A percentile compares a stretch with the other conserved stretches of the same genome.
Conservation (phyloP, 1,140 invertebrate genomes). For the Thaumatotibia leucotreta region DNA sequence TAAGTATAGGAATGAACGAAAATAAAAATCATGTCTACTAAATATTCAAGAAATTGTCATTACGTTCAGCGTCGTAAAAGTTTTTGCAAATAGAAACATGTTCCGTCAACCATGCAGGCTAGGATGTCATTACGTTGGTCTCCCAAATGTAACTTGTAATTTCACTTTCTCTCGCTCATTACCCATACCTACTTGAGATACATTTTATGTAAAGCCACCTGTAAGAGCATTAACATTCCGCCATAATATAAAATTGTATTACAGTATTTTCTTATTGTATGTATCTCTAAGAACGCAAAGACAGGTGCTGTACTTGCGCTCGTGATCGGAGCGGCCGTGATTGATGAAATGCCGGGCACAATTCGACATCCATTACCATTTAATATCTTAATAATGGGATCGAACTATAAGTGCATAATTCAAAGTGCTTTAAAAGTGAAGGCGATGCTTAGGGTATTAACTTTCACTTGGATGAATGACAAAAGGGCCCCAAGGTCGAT, state of each 20-base stretch:
- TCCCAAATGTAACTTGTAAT: slow-evolving; percentile 24
- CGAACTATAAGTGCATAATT: slow-evolving; percentile 24
- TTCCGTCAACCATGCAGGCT: slow-evolving; percentile 4
- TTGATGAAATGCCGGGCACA: slow-evolving; percentile 11
- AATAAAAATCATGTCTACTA: not conserved
- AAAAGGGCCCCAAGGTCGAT: slow-evolving; percentile 45
- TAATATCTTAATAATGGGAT: slow-evolving; percentile 21
- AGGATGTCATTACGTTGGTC: slow-evolving; percentile 19
- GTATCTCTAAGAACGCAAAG: not conserved
- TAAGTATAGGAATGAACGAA: no score
- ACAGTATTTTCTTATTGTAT: not conserved
- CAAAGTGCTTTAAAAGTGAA: slow-evolving; percentile 29
- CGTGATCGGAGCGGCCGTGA: slow-evolving; percentile 5
- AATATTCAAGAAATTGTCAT: not conserved
- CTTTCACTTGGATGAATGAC: slow-evolving; percentile 49
- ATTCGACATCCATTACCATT: slow-evolving; percentile 23
- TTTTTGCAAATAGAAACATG: slow-evolving; percentile 19
- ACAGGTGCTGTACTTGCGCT: not conserved
- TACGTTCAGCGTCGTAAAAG: not conserved
- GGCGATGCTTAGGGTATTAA: slow-evolving; percentile 22
- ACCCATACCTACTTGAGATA: slow-evolving; percentile 11
- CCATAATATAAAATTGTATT: not conserved
- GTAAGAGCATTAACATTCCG: not conserved
- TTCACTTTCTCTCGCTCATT: slow-evolving; percentile 18
- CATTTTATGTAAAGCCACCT: not conserved